Base-by-base conservation (phyloP, 2,797 vertebrate genomes). In the Dicrostonyx torquatus region DNA sequence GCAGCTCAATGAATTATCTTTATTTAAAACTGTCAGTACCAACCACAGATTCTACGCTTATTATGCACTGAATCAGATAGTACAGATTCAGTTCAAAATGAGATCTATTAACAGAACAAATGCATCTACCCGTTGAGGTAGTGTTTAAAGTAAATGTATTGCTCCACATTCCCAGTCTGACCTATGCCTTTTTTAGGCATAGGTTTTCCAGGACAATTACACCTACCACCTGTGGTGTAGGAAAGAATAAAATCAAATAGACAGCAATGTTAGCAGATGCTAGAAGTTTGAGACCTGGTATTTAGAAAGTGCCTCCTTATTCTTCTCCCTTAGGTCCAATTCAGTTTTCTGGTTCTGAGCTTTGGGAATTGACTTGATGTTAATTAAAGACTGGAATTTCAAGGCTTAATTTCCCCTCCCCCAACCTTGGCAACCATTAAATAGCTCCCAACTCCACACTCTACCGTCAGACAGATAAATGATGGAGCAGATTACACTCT, bases 181-280 rank as follows among this genome's bases (percentile, higher is more conserved):
- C 94, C 94, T 85, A 62, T 86, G 66, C 50, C 89, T 79, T 89
- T 53, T 91, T 80, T 77, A 93, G 58, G 93, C 87, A 91, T 15
- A 84, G 78, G 80, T 66, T 87, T 96, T 94, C 83, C 96, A 95
- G 96, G 94, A 94, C 73, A 94, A 92, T 92, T 93, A 97, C 97
- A 98, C 96, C 95, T 97, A 96, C 97, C 73, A 79, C 96, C 97
- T 97, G 98, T 92, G 92, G 95, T 64, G 58, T 70, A 66, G 95
- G 92, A 95, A 48, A 84, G 43, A 62, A 87, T 48, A 55, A 20
- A 91, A 60, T 80, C 70, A 40, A 40, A 86, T 24, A 92, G 90
- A 93, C 96, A 96, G 97, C 50, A 94, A 70, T 68, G 86, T 96
- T 92, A 97, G 73, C 96, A 95, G 96, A 97, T 96, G 64, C 68